Base-by-base conservation (phyloP, 30 jellyfish, hydroid and myxozoan species). In the Aurelia coerulea region DNA sequence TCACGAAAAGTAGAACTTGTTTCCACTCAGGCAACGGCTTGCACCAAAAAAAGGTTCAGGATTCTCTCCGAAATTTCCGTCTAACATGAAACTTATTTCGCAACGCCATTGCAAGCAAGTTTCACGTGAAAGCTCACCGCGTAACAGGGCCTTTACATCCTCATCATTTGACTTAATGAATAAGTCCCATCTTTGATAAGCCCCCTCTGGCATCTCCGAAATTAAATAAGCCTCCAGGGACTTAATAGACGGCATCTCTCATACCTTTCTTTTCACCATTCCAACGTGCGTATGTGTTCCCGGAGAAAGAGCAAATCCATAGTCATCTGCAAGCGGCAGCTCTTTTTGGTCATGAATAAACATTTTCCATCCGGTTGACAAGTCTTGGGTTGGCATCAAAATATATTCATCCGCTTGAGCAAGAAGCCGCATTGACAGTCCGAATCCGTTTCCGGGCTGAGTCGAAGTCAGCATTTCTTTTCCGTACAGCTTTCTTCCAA, bases 261-360 rank as follows among this genome's bases (percentile, higher is more conserved):
- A 32, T 66, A 88, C 97, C 89, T 80, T 88, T 52, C 79, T 56
- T 64, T 70, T 88, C 35, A 33, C 59, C 41, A 88, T 88, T 33
- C 89, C 85, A 16, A 80, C 79, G 23, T 77, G 70, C 49, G 92
- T 56, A 65, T 88, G 97, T 17, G 97, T 88, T 29, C 97, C 97
- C 9, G 97, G 91, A 1, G 97, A 71, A 53, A 88, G 51, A 9
- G 97, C 86, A 39, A 88, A 74, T 29, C 97, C 97, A 46, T 88
- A 88, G 42, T 80, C 69, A 62, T 75, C 81, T 16, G 72, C 92
- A 71, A 88, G 46, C 10, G 97, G 97, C 54, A 88, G 81, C 53
- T 88, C 91, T 1, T 69, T 56, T 68, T 88, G 97, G 65, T 88
- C 97, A 41, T 88, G 97, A 37, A 80, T 59, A 59, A 75, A 73